Conservation (phyloP, 2,888 invertebrate species). For the Ectropis crepuscularia region DNA sequence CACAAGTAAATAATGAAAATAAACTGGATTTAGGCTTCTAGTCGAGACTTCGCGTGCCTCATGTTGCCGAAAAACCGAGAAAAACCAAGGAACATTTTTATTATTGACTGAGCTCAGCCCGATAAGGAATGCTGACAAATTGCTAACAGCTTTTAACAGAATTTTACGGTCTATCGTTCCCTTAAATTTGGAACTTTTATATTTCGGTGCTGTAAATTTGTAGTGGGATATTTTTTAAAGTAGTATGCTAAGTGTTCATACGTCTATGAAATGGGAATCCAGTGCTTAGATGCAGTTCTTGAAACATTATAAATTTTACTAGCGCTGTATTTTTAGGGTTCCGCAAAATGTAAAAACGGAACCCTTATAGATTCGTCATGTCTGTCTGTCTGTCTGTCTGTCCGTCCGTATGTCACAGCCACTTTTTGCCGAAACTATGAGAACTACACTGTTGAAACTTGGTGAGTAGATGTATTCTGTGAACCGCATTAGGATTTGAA, state of each 20-base stretch:
- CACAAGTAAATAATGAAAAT: constrained; percentile 72
- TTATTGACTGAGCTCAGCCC: constrained; percentile 76
- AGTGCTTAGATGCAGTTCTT: constrained; percentile 26
- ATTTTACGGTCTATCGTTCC: constrained; percentile 59
- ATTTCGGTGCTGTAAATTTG: constrained; percentile 53
- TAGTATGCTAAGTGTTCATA: constrained; percentile 63
- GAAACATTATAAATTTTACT: not conserved
- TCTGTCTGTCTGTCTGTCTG: too few relatives aligned
- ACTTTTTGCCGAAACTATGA: too few relatives aligned
- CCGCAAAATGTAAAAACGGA: too few relatives aligned
- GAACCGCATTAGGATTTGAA: too few relatives aligned
- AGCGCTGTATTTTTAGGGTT: constrained; percentile 28
- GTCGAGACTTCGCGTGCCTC: constrained; percentile 77
- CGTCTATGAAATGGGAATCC: constrained; percentile 45
- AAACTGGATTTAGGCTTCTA: constrained; percentile 60
- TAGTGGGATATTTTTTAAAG: constrained; percentile 64
- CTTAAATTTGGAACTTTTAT: constrained; percentile 53
- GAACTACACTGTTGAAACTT: too few relatives aligned
- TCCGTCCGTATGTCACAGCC: too few relatives aligned
- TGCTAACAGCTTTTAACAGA: constrained; percentile 70
- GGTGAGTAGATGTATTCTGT: too few relatives aligned
- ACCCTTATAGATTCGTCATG: too few relatives aligned
- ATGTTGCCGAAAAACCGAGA: constrained; percentile 73
- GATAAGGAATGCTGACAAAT: constrained; percentile 79
- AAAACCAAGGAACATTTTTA: constrained; percentile 71